These are phyloP conservation scores for Alviniconcha strummeri DNA, from an alignment of 2,888 invertebrate genomes.

Conservation along the genomic window DNA sequence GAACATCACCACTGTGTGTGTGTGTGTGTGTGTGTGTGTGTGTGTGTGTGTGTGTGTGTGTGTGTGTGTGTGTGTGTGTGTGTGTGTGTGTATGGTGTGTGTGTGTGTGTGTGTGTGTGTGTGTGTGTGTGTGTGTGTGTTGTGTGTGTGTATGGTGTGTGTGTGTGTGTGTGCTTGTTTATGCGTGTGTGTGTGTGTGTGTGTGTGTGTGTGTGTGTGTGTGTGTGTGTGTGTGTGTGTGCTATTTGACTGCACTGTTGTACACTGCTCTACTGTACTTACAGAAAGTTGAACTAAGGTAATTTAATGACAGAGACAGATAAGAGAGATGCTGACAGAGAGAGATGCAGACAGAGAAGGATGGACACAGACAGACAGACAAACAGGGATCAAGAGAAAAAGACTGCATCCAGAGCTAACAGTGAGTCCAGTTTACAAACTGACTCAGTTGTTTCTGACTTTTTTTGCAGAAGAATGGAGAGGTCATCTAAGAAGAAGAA, in stretches of 20 bases:
- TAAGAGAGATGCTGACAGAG: too few species aligned
- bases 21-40: not conserved
- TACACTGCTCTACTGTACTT: not conserved
- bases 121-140: not conserved
- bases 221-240: not conserved
- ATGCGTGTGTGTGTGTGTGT: not conserved
- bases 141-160: not conserved
- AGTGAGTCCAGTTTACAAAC: not conserved
- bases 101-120: not conserved
- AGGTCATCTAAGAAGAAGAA: too few species aligned
- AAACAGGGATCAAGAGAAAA: not conserved
- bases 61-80: slow-evolving; percentile 22
- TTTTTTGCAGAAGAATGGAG: too few species aligned
- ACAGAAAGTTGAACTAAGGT: too few species aligned
- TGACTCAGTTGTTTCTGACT: too few species aligned
- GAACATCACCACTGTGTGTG: too few species aligned
- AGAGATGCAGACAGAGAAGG: not conserved
- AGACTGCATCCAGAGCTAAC: not conserved
- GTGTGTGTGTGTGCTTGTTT: not conserved
- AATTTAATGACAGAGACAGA: too few species aligned
- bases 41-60: not conserved
- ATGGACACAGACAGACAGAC: not conserved
- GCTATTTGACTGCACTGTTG: not conserved
- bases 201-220: slow-evolving; percentile 1
- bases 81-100: slow-evolving; percentile 2